Evolutionary conservation across 2,888 invertebrate genomes (phyloP).

Genomic region (Lasioglossum leucozonium): DNA sequence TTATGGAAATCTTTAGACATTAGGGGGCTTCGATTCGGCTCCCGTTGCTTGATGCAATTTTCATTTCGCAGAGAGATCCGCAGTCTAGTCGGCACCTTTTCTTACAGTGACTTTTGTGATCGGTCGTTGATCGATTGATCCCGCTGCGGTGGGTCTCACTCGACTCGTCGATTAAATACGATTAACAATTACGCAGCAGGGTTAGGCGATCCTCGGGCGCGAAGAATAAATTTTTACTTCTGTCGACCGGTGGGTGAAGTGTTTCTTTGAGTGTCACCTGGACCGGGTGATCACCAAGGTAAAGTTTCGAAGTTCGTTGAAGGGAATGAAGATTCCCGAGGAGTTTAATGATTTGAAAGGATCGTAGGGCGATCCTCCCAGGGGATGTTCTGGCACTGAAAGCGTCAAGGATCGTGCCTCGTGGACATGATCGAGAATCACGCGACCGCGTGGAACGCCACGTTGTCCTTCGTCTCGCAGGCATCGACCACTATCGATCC

Average conservation of each 20-base stretch:
- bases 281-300: neutral
- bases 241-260: neutral
- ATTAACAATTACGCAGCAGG: neutral
- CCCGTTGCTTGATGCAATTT: neutral
- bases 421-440: neutral
- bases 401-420: constrained; percentile 14
- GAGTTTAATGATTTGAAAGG: neutral
- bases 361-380: neutral
- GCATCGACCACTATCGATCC: constrained; percentile 27
- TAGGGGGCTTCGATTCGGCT: neutral
- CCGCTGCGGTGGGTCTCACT: too few species aligned
- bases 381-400: neutral
- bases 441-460: constrained; percentile 19
- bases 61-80: neutral
- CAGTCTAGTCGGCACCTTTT: neutral
- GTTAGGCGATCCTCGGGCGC: too few species aligned
- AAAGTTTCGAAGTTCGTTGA: neutral
- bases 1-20: neutral
- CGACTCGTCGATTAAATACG: too few species aligned
- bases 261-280: neutral
- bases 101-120: neutral
- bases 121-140: neutral
- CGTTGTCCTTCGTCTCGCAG: constrained; percentile 36
- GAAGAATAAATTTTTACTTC: too few species aligned
- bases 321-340: neutral